Evolutionary conservation across 1,140 invertebrate species (phyloP), one percentile per base, ranked within the genome.

Genomic region (Cryptotermes secundus): DNA sequence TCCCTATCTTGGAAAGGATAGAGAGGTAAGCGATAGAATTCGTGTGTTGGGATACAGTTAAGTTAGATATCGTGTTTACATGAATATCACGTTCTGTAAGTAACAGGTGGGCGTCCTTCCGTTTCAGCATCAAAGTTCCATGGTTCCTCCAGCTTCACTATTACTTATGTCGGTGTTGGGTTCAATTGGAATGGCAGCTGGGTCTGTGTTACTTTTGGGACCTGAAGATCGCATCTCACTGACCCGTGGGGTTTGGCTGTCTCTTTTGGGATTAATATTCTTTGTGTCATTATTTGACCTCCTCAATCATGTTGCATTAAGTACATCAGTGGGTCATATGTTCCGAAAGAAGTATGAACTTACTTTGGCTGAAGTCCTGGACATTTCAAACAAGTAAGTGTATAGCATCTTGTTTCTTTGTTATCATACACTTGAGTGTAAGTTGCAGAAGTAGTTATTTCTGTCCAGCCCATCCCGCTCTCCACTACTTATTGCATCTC

Each of bases 351-450:
- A 92, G 86, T 93, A 93, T 88, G 90, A 92, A 49, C 90, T 95
- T 3, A 91, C 90, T 86, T 89, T 91, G 86, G 92, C 92, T 80
- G 93, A 94, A 86, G 92, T 93, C 19, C 89, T 93, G 83, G 94
- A 95, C 87, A 94, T 94, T 87, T 93, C 91, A 83, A 94, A 94
- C 89, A 95, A 95, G 93, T 94, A 87, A 92, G 92, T 91, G 72
- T 72, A n/a, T 59, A 82, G 45, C 72, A 82, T 19, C 26, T 82
- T 9, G 1, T 82, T 3, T 82, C 31, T 82, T 42, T 45, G 14
- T 53, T 82, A 38, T 9, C 22, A 6, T 81, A 10, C 36, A 4
- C 36, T 81, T 36, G n/a, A 81, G n/a, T 3, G 1, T 79, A 79
- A 79, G 7, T 26, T 35, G 9, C 35, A 79, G 7, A 35, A 31